A percentile compares a stretch with the other conserved stretches of the same genome.
phyloP scores from a whole-genome alignment of 2,113 vertebrate species.

The Gyps fulvus region DNA sequence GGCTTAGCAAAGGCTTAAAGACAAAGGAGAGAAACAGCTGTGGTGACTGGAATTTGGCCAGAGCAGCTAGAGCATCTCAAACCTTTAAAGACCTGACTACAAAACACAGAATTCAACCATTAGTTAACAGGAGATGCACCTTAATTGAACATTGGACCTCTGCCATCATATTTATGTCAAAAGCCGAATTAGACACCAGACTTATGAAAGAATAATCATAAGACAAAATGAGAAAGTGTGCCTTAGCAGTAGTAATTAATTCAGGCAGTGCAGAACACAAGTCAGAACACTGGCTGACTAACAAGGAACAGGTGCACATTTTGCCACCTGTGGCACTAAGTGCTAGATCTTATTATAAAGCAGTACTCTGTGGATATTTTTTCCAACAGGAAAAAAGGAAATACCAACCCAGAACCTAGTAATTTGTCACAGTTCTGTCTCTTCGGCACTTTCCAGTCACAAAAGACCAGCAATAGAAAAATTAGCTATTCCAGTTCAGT shows the following conservation, averaged over 20 bases:
- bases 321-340: background rate
- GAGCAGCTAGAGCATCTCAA: background rate
- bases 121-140: constrained; percentile 31
- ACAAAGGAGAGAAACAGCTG: constrained; percentile 1
- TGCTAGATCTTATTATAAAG: background rate
- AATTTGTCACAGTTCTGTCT: background rate
- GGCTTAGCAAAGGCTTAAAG: background rate
- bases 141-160: constrained; percentile 36
- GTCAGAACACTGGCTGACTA: background rate
- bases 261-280: background rate
- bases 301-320: background rate
- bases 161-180: constrained; percentile 33
- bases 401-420: background rate
- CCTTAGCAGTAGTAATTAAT: background rate
- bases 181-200: constrained; percentile 22
- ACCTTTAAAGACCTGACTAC: background rate
- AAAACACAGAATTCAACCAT: constrained; percentile 17
- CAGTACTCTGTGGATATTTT: background rate
- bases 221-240: background rate
- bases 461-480: background rate
- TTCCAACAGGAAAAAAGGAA: background rate
- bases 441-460: background rate
- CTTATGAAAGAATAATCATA: background rate
- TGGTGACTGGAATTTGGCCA: background rate
- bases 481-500: background rate